Base-by-base conservation (phyloP, 23 tunicate genomes). In the Phallusia fumigata region DNA sequence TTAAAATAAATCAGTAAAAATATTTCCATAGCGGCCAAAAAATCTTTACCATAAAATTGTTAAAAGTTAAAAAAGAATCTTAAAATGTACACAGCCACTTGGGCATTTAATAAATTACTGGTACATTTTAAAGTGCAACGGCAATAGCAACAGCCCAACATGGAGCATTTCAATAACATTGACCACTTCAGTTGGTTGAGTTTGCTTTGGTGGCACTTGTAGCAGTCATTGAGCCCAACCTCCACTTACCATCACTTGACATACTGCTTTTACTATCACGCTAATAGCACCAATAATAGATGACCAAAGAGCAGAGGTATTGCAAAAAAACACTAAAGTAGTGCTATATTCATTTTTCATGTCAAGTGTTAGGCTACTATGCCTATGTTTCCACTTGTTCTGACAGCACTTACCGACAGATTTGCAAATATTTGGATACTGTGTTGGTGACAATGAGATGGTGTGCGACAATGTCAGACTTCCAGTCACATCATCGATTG, bases 401-500 rank as follows among this genome's bases (percentile, higher is more conserved):
- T 58, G 13, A 58, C 69, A 58, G 13, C 69, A 58, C 69, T 58
- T 58, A 94, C 98, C 98, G 75, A 90, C 92, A 53, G 88, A 81
- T 74, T 89, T 89, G 86, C 86, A 84, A 30, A 86, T 85, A 45
- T 82, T 87, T 10, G 99, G 99, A 73, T 95, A 95, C 33, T 86
- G 87, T 18, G 89, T 95, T 30, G 92, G 84, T 26, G 95, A 87
- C 76, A 95, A 72, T 6, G 92, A 82, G 79, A 95, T 90, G 16
- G 86, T 94, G 84, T 95, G 99, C 0, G 99, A 95, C 2, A 86
- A 65, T 24, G 80, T 82, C 30, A 95, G 72, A 58, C 91, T 45
- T 28, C 99, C 95, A 30, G 86, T 83, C 22, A 95, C 89, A 76
- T 95, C 95, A 76, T 95, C 99, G 50, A 95, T 78, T 18, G 88